These are phyloP conservation scores for Lepetodrilus schrolli DNA, from an alignment of 2,888 invertebrate species.

Conservation along the genomic window DNA sequence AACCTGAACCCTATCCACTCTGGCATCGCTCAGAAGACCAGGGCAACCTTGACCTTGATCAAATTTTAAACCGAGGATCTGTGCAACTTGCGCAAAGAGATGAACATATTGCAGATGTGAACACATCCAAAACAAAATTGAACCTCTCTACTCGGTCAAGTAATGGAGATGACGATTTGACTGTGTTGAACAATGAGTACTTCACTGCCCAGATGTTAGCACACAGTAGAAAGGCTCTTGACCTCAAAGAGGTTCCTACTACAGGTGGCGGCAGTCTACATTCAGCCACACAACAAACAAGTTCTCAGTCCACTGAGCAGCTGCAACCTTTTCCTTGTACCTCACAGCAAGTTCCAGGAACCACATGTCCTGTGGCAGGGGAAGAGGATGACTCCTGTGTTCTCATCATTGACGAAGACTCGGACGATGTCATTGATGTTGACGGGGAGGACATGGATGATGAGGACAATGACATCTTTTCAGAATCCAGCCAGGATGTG, in stretches of 20 bases:
- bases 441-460: not conserved
- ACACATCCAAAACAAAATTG: not conserved
- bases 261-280: not conserved
- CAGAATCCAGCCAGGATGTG: not conserved
- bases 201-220: conserved; percentile 10
- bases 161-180: not conserved
- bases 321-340: not conserved
- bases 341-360: not conserved
- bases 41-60: not conserved
- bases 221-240: not conserved
- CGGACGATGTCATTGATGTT: not conserved
- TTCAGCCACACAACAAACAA: not conserved
- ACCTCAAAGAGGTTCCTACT: not conserved
- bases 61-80: not conserved
- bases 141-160: not conserved
- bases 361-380: not conserved
- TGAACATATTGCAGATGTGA: not conserved
- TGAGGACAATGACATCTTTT: not conserved
- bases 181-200: not conserved
- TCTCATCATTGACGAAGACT: conserved; percentile 4
- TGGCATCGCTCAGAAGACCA: not conserved
- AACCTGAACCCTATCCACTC: not conserved
- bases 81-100: too few relatives aligned
- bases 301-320: too few relatives aligned
- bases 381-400: not conserved